phyloP scores from a whole-genome alignment of 2,113 vertebrate species.

The Trichomycterus rosablanca region DNA sequence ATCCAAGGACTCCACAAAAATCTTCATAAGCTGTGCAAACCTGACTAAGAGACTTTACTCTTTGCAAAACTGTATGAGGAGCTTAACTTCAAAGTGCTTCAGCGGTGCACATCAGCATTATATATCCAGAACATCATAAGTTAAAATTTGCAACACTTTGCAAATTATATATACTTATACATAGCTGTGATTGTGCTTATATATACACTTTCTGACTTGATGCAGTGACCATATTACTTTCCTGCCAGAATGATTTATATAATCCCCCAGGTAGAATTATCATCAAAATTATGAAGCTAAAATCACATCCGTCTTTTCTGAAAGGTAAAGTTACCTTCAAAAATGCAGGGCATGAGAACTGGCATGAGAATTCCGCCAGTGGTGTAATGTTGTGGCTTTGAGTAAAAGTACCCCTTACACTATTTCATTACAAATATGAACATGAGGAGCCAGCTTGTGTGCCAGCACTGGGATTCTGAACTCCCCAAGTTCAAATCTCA shows the following conservation, averaged over 20 bases:
- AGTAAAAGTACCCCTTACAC: too few relatives aligned
- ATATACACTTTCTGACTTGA: slow-evolving; percentile 37
- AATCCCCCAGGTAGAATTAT: slow-evolving; percentile 46
- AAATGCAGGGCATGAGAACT: slow-evolving; percentile 46
- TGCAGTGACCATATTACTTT: slow-evolving; percentile 45
- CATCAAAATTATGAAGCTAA: slow-evolving; percentile 53
- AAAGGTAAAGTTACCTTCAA: slow-evolving; percentile 64
- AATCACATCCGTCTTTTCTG: slow-evolving; percentile 61
- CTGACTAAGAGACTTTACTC: slow-evolving; percentile 60
- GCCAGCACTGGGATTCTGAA: too few relatives aligned
- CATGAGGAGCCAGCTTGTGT: too few relatives aligned
- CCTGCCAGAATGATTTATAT: slow-evolving; percentile 58
- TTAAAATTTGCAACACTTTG: slow-evolving; percentile 43
- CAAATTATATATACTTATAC: slow-evolving; percentile 21
- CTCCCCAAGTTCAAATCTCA: too few relatives aligned
- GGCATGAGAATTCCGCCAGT: too few relatives aligned
- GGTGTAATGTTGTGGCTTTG: too few relatives aligned
- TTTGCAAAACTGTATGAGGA: slow-evolving; percentile 56
- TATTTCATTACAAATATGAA: too few relatives aligned
- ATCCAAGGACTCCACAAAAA: slow-evolving; percentile 57
- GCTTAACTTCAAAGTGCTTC: slow-evolving; percentile 62
- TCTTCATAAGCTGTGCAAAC: slow-evolving; percentile 58
- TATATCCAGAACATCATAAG: slow-evolving; percentile 46
- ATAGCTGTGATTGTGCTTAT: slow-evolving; percentile 41
- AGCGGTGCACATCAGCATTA: slow-evolving; percentile 62